Conservation (phyloP, 2,113 vertebrate species). For the Vicugna pacos region DNA sequence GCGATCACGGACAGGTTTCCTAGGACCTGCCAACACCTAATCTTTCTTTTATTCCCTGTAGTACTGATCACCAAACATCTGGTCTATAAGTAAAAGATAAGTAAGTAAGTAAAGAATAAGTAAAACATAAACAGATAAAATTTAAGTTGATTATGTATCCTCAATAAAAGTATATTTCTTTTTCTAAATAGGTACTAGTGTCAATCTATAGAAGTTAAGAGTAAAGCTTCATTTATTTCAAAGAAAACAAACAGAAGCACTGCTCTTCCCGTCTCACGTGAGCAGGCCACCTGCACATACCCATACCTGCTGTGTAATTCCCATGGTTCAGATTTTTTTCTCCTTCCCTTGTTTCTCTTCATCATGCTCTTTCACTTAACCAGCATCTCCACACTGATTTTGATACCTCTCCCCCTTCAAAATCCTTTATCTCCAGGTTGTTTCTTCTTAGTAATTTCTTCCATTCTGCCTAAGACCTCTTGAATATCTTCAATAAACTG, state of each 20-base stretch:
- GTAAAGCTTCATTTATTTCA: not conserved
- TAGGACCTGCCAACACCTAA: not conserved
- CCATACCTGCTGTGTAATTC: fast-evolving
- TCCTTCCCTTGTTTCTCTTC: not conserved
- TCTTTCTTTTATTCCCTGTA: not conserved
- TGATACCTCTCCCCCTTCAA: not conserved
- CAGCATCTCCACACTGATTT: not conserved
- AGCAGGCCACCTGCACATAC: fast-evolving
- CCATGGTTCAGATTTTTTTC: not conserved
- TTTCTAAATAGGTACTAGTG: not conserved
- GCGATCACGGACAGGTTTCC: too few species aligned
- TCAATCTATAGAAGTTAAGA: not conserved
- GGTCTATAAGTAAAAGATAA: not conserved
- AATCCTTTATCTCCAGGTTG: not conserved
- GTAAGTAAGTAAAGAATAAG: not conserved
- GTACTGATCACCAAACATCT: not conserved
- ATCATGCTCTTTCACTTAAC: not conserved
- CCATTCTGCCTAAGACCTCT: constrained; percentile 18
- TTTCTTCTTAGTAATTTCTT: not conserved
- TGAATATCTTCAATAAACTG: not conserved
- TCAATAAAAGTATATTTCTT: not conserved
- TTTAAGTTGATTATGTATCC: not conserved
- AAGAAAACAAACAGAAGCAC: not conserved
- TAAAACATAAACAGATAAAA: not conserved
- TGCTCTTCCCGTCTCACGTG: not conserved